Percentiles rank a stretch among this genome's conserved stretches.
Evolutionary conservation across 1,140 invertebrate genomes (phyloP).

Genomic region (Lineus longissimus): DNA sequence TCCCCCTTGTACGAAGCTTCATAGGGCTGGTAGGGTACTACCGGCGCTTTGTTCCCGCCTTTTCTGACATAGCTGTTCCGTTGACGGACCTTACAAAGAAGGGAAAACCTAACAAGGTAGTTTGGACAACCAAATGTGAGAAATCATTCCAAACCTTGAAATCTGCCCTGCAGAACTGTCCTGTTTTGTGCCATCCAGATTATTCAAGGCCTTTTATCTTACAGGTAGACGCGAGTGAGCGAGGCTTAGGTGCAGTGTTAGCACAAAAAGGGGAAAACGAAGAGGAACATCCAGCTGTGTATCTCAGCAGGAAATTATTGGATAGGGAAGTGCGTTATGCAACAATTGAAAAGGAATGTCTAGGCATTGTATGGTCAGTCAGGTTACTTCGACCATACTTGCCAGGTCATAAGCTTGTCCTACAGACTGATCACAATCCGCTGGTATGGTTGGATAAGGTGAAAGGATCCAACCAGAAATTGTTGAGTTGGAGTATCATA

Average conservation of each 20-base stretch:
- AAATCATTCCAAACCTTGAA: slow-evolving; percentile 42
- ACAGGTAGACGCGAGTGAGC: slow-evolving; percentile 12
- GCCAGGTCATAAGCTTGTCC: not conserved
- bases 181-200: slow-evolving; percentile 34
- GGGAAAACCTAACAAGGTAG: slow-evolving; percentile 28
- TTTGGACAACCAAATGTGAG: slow-evolving; percentile 36
- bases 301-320: slow-evolving; percentile 15
- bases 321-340: slow-evolving; percentile 2
- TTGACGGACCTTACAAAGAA: slow-evolving; percentile 34
- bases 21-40: slow-evolving; percentile 30
- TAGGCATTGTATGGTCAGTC: too few relatives aligned
- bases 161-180: slow-evolving; percentile 18
- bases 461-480: not conserved
- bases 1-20: slow-evolving; percentile 24
- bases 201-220: slow-evolving; percentile 40
- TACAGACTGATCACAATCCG: too few relatives aligned
- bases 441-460: too few relatives aligned
- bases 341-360: too few relatives aligned
- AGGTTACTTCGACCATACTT: not conserved
- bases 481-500: not conserved
- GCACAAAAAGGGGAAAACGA: slow-evolving; percentile 17
- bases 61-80: slow-evolving; percentile 44
- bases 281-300: slow-evolving; percentile 22
- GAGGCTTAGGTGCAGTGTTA: not conserved
- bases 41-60: slow-evolving; percentile 50